These are phyloP conservation scores for Callyntrura guangdongensis DNA, from an alignment of 2,888 invertebrate species.

Conservation along the genomic window DNA sequence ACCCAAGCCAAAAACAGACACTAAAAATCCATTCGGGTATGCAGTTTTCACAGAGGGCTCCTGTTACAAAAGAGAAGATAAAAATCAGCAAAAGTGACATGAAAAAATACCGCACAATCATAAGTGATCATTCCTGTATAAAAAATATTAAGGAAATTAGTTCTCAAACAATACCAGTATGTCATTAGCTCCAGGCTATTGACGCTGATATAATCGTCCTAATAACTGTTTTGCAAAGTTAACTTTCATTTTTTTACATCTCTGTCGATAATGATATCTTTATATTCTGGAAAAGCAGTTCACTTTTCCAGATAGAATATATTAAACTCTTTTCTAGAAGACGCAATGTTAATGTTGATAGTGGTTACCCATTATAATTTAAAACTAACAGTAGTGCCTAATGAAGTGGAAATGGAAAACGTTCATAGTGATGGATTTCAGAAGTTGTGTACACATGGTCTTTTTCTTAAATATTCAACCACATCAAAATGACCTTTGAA, in stretches of 20 bases:
- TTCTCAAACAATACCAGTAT: not conserved
- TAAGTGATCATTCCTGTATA: not conserved
- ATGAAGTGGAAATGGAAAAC: too few species aligned
- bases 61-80: conserved; percentile 85
- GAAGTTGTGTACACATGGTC: not conserved
- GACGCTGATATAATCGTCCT: not conserved
- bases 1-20: conserved; percentile 90
- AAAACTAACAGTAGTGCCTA: too few species aligned
- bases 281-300: not conserved
- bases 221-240: not conserved
- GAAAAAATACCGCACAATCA: not conserved
- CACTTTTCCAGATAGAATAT: too few species aligned
- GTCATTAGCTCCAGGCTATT: not conserved
- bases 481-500: conserved; percentile 61
- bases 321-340: too few species aligned
- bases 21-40: conserved; percentile 88
- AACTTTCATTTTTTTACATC: not conserved
- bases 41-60: conserved; percentile 87
- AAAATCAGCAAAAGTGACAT: not conserved
- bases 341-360: too few species aligned
- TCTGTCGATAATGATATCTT: not conserved
- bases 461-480: not conserved
- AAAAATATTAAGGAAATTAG: not conserved
- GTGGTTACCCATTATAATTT: too few species aligned
- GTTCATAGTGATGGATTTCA: conserved; percentile 41